Percentiles rank a stretch among this genome's conserved stretches.
These are phyloP conservation scores for Hydrozoanthus tunicans DNA, from an alignment of 64 coral and sea anemone genomes.

Conservation along the genomic window DNA sequence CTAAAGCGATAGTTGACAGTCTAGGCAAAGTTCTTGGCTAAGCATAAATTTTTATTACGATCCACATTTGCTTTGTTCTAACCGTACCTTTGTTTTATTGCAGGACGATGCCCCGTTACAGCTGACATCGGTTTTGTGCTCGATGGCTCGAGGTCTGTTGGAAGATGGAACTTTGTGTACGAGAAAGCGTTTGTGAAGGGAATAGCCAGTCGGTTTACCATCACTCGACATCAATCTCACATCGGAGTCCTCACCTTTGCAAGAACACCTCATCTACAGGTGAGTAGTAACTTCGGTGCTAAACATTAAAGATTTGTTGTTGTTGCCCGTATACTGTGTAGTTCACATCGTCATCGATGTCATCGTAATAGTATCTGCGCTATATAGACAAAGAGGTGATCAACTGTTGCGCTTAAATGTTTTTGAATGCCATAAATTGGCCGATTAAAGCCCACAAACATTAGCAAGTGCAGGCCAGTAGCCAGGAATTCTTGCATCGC, in stretches of 20 bases:
- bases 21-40: no score
- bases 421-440: no score
- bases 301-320: background rate
- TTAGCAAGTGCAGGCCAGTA: no score
- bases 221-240: slow-evolving; percentile 80
- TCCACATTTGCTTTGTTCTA: background rate
- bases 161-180: slow-evolving; percentile 71
- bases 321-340: no score
- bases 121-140: slow-evolving; percentile 79
- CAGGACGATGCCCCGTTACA: slow-evolving; percentile 73
- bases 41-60: no score
- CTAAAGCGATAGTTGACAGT: no score
- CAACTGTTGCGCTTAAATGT: no score
- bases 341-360: no score
- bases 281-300: background rate
- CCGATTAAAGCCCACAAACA: no score
- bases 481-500: no score
- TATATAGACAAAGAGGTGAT: no score
- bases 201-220: slow-evolving; percentile 73
- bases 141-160: slow-evolving; percentile 72
- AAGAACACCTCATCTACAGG: slow-evolving; percentile 45
- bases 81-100: background rate
- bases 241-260: slow-evolving; percentile 81
- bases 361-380: no score
- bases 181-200: slow-evolving; percentile 68